Percentiles rank a stretch among this genome's conserved stretches.
Conservation (phyloP, 92 coral and sea anemone genomes). For the Epizoanthus scotinus region DNA sequence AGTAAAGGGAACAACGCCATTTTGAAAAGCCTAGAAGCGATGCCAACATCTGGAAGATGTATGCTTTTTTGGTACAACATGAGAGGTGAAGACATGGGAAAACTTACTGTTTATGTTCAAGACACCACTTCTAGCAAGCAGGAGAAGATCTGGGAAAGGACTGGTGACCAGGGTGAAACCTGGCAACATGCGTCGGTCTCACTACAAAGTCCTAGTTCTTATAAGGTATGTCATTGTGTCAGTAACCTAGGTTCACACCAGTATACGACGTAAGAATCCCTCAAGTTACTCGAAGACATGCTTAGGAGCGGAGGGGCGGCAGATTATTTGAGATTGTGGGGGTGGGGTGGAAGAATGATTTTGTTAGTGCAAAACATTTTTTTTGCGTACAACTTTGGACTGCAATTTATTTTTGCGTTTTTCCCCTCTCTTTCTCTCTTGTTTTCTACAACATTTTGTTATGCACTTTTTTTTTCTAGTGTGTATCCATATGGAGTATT, state of each 20-base stretch:
- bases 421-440: too few relatives aligned
- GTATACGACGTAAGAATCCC: not conserved
- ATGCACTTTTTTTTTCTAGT: too few relatives aligned
- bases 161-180: conserved; percentile 14
- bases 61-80: conserved; percentile 30
- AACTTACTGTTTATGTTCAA: not conserved
- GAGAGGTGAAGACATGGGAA: conserved; percentile 23
- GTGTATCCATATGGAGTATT: too few relatives aligned
- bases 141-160: conserved; percentile 25
- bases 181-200: conserved; percentile 11
- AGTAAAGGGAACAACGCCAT: not conserved
- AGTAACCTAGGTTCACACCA: not conserved
- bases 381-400: too few relatives aligned
- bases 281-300: not conserved
- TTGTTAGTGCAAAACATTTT: too few relatives aligned
- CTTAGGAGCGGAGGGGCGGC: not conserved
- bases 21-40: conserved; percentile 13
- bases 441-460: too few relatives aligned
- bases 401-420: too few relatives aligned
- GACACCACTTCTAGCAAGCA: not conserved
- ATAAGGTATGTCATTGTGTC: not conserved
- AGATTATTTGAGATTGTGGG: too few relatives aligned
- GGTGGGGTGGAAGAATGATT: too few relatives aligned
- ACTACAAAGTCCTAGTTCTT: not conserved
- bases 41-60: conserved; percentile 12